Evolutionary conservation across 1,140 invertebrate genomes (phyloP).

Genomic region (Pseudomyrmex cubaensis): DNA sequence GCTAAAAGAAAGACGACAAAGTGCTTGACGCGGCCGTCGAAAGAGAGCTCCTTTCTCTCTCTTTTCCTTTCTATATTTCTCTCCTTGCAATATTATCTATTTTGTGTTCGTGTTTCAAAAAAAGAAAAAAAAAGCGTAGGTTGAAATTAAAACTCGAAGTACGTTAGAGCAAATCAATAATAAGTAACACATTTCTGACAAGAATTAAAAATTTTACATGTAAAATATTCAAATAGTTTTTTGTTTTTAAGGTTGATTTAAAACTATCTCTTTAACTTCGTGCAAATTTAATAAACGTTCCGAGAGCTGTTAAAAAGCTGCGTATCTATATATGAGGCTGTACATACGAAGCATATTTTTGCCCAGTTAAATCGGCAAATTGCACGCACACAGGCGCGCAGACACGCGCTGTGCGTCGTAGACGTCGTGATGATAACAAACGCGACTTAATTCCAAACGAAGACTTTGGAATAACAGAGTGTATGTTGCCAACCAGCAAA

Average conservation of each 20-base stretch:
- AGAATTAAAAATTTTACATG: too few relatives aligned
- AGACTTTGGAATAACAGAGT: conserved; percentile 47
- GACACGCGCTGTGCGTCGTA: background rate
- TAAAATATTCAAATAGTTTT: too few relatives aligned
- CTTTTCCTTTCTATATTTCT: conserved; percentile 21
- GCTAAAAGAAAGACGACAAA: conserved; percentile 36
- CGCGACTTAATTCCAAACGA: conserved; percentile 46
- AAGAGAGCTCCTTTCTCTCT: conserved; percentile 15
- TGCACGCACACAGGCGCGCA: background rate
- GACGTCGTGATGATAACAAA: conserved; percentile 43
- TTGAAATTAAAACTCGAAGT: background rate
- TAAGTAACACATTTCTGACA: too few relatives aligned
- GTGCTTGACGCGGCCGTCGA: conserved; percentile 4
- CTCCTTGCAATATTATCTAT: background rate
- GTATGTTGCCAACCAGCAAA: conserved; percentile 46
- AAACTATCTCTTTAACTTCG: too few relatives aligned
- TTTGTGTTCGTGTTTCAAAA: background rate
- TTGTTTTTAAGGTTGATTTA: too few relatives aligned
- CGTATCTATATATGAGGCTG: background rate
- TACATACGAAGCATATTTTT: conserved; percentile 7
- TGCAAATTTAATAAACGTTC: too few relatives aligned
- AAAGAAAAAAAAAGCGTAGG: background rate
- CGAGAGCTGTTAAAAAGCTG: too few relatives aligned
- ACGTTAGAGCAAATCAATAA: too few relatives aligned
- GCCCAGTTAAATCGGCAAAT: conserved; percentile 17